These are phyloP conservation scores for Nyctibius grandis DNA, from an alignment of 2,797 vertebrate genomes.

Conservation along the genomic window DNA sequence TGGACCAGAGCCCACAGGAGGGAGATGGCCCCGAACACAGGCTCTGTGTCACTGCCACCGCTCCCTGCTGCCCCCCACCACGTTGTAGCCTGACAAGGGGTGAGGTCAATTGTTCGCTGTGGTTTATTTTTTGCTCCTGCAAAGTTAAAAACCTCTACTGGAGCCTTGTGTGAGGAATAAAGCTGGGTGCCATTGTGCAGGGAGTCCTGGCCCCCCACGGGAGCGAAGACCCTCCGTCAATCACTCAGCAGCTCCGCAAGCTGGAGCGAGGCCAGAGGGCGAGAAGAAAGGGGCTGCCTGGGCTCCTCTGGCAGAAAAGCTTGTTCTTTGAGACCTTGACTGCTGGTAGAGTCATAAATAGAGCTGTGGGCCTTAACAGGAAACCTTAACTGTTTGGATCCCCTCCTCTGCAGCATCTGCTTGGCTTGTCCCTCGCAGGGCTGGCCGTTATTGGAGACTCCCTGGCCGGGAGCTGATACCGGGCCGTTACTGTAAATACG, in stretches of 20 bases:
- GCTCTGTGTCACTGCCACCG: neutral
- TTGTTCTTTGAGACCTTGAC: neutral
- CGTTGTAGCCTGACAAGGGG: fast-evolving
- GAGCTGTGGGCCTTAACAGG: neutral
- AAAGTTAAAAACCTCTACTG: neutral
- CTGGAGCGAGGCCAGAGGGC: neutral
- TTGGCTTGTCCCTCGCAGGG: neutral
- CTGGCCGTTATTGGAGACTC: neutral
- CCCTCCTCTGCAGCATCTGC: neutral
- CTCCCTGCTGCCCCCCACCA: neutral
- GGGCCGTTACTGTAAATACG: neutral
- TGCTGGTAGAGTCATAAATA: neutral
- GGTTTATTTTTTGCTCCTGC: neutral
- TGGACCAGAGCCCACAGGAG: neutral
- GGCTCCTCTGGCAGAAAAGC: neutral
- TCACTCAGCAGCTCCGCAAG: neutral
- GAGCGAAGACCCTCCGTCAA: neutral
- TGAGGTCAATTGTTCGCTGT: neutral
- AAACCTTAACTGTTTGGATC: neutral
- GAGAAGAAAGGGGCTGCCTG: neutral
- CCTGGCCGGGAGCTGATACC: neutral
- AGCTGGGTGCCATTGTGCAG: neutral
- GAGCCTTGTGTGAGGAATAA: neutral
- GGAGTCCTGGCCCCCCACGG: neutral
- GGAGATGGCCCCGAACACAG: neutral